These are phyloP conservation scores for Nothobranchius furzeri DNA, from an alignment of 2,113 vertebrate genomes.

Conservation along the genomic window DNA sequence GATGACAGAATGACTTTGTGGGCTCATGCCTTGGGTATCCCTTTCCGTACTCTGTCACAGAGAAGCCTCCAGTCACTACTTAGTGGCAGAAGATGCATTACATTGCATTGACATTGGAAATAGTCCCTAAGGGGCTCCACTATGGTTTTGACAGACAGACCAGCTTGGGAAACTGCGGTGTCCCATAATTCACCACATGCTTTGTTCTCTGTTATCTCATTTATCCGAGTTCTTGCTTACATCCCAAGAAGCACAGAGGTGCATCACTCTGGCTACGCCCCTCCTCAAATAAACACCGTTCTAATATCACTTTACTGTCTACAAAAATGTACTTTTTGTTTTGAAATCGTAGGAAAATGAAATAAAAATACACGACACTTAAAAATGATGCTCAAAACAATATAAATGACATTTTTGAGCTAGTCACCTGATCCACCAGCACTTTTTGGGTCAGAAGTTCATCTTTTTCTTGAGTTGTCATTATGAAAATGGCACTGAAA, in stretches of 20 bases:
- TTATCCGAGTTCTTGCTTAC: conserved; percentile 35
- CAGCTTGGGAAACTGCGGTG: conserved; percentile 62
- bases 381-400: neutral
- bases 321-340: neutral
- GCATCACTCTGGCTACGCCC: conserved; percentile 15
- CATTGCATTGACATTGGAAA: conserved; percentile 71
- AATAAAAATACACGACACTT: neutral
- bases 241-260: conserved; percentile 33
- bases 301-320: too few species aligned
- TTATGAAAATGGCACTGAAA: too few species aligned
- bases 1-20: conserved; percentile 71
- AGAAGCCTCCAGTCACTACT: conserved; percentile 73
- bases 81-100: conserved; percentile 78
- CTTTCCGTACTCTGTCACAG: conserved; percentile 68
- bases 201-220: conserved; percentile 58
- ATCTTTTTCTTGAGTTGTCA: too few species aligned
- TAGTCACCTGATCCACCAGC: too few species aligned
- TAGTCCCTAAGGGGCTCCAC: conserved; percentile 68
- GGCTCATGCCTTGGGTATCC: conserved; percentile 61
- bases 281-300: neutral
- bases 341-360: neutral
- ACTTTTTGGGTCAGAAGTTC: too few species aligned
- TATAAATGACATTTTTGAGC: too few species aligned
- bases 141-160: conserved; percentile 73
- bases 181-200: conserved; percentile 74